Conservation (phyloP, 2,888 invertebrate genomes). For the Lapara coniferarum region DNA sequence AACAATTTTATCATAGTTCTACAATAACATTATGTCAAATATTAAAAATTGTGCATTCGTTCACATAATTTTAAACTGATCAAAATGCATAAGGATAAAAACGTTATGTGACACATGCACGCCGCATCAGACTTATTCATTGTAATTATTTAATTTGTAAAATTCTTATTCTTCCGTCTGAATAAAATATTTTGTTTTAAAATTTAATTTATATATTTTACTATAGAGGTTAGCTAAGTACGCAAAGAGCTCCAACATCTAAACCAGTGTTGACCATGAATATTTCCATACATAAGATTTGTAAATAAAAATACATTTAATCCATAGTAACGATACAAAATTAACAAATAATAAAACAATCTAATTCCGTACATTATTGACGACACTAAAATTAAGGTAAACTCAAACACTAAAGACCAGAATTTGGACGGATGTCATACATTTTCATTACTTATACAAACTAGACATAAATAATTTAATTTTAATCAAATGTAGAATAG, state of each 20-base stretch:
- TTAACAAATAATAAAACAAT: constrained; percentile 24
- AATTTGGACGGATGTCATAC: constrained; percentile 30
- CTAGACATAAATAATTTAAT: constrained; percentile 24
- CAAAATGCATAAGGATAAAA: no score
- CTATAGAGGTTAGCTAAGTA: neutral
- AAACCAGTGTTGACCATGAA: neutral
- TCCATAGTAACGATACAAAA: constrained; percentile 8
- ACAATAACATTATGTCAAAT: no score
- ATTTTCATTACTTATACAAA: constrained; percentile 23
- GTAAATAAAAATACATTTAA: constrained; percentile 15
- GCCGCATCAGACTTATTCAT: no score
- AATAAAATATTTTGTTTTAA: no score
- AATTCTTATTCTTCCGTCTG: no score
- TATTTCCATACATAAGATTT: neutral
- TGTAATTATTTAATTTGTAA: no score
- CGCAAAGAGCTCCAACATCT: neutral
- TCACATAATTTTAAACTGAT: no score
- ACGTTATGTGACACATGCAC: no score
- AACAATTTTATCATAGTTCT: no score
- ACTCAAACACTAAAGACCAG: constrained; percentile 28
- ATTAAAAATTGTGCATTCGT: no score
- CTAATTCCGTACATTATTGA: neutral
- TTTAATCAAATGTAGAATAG: neutral
- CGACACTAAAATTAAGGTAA: constrained; percentile 4
- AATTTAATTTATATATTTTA: neutral